Percentiles rank a stretch among this genome's conserved stretches.
Conservation (phyloP, 1,140 invertebrate species). For the Musca vetustissima region DNA sequence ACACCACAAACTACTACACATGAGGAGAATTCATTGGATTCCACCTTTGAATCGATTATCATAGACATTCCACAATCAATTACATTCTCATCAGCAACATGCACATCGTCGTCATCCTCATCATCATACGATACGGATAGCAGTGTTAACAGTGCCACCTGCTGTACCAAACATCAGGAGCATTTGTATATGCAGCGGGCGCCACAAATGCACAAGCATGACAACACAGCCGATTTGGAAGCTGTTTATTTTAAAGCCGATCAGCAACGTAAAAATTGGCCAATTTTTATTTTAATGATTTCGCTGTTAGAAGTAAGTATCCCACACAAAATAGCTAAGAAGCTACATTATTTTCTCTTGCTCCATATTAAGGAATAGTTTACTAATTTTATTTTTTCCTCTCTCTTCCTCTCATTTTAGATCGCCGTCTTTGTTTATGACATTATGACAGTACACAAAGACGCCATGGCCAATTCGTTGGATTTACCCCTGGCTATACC, state of each 20-base stretch:
- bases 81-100: constrained; percentile 24
- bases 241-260: constrained; percentile 41
- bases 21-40: constrained; percentile 10
- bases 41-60: constrained; percentile 37
- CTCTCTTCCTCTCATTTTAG: constrained; percentile 63
- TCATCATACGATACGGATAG: constrained; percentile 53
- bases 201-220: constrained; percentile 19
- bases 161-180: constrained; percentile 50
- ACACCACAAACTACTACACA: constrained; percentile 27
- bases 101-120: constrained; percentile 29
- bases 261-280: constrained; percentile 54
- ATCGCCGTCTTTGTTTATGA: constrained; percentile 92
- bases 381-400: constrained; percentile 18
- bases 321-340: background rate
- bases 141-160: constrained; percentile 51
- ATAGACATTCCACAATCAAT: constrained; percentile 50
- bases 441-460: constrained; percentile 68
- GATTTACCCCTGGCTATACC: constrained; percentile 83
- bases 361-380: background rate
- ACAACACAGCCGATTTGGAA: constrained; percentile 36
- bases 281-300: constrained; percentile 83
- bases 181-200: constrained; percentile 48
- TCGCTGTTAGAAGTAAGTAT: constrained; percentile 81
- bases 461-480: constrained; percentile 60
- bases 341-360: no score